Percentiles rank a stretch among this genome's conserved stretches.
phyloP scores from a whole-genome alignment of 2,797 vertebrate genomes.

The Heliangelus exortis region DNA sequence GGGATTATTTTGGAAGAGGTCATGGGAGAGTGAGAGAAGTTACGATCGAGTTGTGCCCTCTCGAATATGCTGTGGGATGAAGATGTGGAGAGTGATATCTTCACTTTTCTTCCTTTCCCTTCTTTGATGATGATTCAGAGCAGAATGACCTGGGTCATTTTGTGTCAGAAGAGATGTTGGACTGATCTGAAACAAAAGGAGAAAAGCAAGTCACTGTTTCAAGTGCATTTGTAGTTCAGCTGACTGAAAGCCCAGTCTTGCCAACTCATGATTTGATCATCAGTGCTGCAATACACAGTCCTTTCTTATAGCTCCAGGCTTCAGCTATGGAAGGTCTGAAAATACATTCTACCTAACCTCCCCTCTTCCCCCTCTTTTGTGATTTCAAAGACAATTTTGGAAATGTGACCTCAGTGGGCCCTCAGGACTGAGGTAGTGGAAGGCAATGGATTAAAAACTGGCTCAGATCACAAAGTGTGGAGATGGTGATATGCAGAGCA shows the following conservation, averaged over 20 bases:
- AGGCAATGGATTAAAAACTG: slow-evolving; percentile 23
- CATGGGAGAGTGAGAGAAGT: slow-evolving; percentile 67
- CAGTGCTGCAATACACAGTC: background rate
- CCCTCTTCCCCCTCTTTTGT: background rate
- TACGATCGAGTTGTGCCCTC: slow-evolving; percentile 12
- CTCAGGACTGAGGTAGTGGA: slow-evolving; percentile 16
- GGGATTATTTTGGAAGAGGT: slow-evolving; percentile 70
- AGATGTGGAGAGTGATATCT: slow-evolving; percentile 39
- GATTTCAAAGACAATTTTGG: slow-evolving; percentile 42
- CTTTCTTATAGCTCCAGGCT: slow-evolving; percentile 44
- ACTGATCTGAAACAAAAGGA: slow-evolving; percentile 59
- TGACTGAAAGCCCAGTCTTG: slow-evolving; percentile 49
- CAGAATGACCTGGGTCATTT: slow-evolving; percentile 54
- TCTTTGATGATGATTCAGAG: slow-evolving; percentile 64
- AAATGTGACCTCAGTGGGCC: slow-evolving; percentile 7
- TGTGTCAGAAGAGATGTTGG: slow-evolving; percentile 53
- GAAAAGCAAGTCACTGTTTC: slow-evolving; percentile 32
- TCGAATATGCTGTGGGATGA: slow-evolving; percentile 19
- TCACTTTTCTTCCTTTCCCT: slow-evolving; percentile 29
- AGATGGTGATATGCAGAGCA: background rate
- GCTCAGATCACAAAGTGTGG: background rate
- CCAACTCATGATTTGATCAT: slow-evolving; percentile 64
- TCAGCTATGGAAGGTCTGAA: slow-evolving; percentile 44
- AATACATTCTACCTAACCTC: background rate
- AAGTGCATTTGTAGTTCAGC: slow-evolving; percentile 53